A percentile compares a stretch with the other conserved stretches of the same genome.
These are phyloP conservation scores for Apodemia zela DNA, from an alignment of 2,888 invertebrate species.

Conservation along the genomic window DNA sequence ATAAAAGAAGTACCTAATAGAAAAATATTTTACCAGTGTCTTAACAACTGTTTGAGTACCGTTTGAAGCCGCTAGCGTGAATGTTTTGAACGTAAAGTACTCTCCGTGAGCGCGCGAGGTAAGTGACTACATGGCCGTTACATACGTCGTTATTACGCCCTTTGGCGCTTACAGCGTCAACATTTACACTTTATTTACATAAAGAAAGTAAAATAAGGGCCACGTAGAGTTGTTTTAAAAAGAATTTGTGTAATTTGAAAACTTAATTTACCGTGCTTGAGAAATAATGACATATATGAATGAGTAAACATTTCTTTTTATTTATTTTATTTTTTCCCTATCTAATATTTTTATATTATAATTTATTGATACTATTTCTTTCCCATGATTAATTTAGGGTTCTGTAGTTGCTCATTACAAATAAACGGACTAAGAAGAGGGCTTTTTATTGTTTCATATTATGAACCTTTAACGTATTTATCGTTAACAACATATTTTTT, in stretches of 20 bases:
- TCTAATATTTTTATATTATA: too few species aligned
- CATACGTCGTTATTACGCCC: slow-evolving; percentile 40
- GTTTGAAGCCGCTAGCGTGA: slow-evolving; percentile 23
- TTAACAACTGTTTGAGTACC: slow-evolving; percentile 27
- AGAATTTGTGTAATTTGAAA: slow-evolving; percentile 8
- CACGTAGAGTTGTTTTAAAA: slow-evolving; percentile 17
- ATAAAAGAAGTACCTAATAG: slow-evolving; percentile 4
- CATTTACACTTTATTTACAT: slow-evolving; percentile 29
- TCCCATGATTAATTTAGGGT: too few species aligned
- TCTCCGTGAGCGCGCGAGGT: slow-evolving; percentile 26
- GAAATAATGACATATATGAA: background rate
- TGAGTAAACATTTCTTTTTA: background rate
- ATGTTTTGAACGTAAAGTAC: slow-evolving; percentile 11
- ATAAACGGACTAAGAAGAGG: too few species aligned
- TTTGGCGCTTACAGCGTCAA: slow-evolving; percentile 30
- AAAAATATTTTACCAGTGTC: slow-evolving; percentile 37
- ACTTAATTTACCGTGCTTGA: slow-evolving; percentile 9
- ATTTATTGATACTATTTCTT: too few species aligned
- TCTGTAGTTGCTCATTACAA: too few species aligned
- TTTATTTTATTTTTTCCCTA: background rate
- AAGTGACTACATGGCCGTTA: slow-evolving; percentile 40
- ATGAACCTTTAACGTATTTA: too few species aligned
- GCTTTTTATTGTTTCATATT: too few species aligned
- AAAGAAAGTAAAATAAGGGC: slow-evolving; percentile 17
- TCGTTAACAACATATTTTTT: too few species aligned